These are phyloP conservation scores for Crotalus helleri DNA, from an alignment of 2,113 vertebrate genomes.

Conservation along the genomic window DNA sequence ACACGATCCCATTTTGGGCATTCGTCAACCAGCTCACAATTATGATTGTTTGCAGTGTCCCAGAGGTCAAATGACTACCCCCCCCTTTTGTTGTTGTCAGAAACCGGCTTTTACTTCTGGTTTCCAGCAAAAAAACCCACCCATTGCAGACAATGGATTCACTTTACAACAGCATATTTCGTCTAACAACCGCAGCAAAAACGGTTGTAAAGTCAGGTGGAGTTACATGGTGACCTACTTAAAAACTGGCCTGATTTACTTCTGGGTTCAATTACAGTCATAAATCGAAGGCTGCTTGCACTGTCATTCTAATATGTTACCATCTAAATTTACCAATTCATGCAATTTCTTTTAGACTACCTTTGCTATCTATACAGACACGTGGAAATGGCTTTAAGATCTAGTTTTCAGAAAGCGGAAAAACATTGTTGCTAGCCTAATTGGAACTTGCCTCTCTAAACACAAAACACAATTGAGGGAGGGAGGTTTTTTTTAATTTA, in stretches of 20 bases:
- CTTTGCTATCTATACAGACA: neutral
- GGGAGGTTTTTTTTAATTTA: neutral
- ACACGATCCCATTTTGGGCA: neutral
- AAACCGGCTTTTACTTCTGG: neutral
- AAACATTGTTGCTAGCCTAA: neutral
- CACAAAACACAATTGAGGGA: neutral
- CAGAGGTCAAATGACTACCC: neutral
- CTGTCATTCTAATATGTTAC: neutral
- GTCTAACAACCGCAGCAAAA: neutral
- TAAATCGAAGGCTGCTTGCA: neutral
- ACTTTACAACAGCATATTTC: neutral
- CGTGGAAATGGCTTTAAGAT: neutral
- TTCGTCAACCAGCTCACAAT: neutral
- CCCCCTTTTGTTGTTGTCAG: too few species aligned
- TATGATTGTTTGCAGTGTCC: neutral
- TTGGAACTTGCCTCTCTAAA: neutral
- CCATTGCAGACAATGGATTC: neutral
- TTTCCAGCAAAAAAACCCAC: neutral
- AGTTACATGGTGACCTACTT: neutral
- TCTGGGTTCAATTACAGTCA: neutral
- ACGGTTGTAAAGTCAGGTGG: neutral
- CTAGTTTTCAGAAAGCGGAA: neutral
- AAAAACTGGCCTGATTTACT: neutral
- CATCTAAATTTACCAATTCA: neutral
- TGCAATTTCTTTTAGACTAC: neutral